Percentiles rank a stretch among this genome's conserved stretches.
Conservation (phyloP, 2,888 invertebrate genomes). For the Congeria kusceri region DNA sequence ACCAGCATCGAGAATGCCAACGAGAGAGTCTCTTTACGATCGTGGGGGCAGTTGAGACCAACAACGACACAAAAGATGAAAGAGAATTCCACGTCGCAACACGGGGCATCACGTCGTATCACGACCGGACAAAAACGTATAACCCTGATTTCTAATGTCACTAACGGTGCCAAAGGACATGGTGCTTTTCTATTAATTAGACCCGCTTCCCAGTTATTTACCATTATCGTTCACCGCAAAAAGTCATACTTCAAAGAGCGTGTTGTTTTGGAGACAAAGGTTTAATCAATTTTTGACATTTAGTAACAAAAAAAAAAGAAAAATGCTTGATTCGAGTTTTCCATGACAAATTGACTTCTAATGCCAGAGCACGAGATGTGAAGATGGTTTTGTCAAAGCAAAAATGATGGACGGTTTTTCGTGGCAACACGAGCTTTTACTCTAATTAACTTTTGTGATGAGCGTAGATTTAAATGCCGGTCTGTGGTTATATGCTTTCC, state of each 20-base stretch:
- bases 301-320: slow-evolving; percentile 61
- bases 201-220: slow-evolving; percentile 45
- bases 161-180: slow-evolving; percentile 48
- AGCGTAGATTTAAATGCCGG: slow-evolving; percentile 22
- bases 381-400: slow-evolving; percentile 51
- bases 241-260: slow-evolving; percentile 54
- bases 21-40: slow-evolving; percentile 17
- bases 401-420: slow-evolving; percentile 40
- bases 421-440: slow-evolving; percentile 53
- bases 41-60: slow-evolving; percentile 50
- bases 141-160: slow-evolving; percentile 52
- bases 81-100: slow-evolving; percentile 26
- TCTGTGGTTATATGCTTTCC: slow-evolving; percentile 35
- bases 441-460: slow-evolving; percentile 48
- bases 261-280: slow-evolving; percentile 52
- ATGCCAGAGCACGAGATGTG: slow-evolving; percentile 55
- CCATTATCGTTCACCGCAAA: slow-evolving; percentile 49
- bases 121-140: slow-evolving; percentile 53
- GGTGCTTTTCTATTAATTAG: slow-evolving; percentile 53
- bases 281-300: slow-evolving; percentile 65
- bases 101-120: slow-evolving; percentile 31
- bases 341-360: slow-evolving; percentile 57
- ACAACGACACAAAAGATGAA: slow-evolving; percentile 54
- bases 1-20: not conserved
- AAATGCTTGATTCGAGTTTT: slow-evolving; percentile 59